Evolutionary conservation across 2,797 vertebrate genomes (phyloP), one percentile per base, ranked within the genome.

Genomic region (Jordanella pulchra): DNA sequence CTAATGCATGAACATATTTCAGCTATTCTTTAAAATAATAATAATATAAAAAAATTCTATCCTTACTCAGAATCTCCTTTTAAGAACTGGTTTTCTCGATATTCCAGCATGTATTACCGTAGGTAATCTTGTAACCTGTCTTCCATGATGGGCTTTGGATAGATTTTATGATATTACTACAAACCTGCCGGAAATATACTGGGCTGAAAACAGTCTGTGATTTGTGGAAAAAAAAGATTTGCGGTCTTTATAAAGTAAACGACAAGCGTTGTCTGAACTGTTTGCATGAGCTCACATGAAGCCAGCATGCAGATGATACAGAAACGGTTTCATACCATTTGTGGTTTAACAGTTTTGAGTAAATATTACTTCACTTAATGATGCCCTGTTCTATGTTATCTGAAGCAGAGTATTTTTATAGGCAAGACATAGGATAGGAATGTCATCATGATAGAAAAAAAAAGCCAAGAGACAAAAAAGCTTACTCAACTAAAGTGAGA

Each of bases 391-490:
- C 55, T 80, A 44, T 44, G 30, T 71, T 84, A n/a, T 84, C 64
- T 72, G 68, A 76, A 51, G 68, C 66, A 27, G 65, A 51, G 21
- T 48, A 35, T 76, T 72, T 75, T 21, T 69, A n/a, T 72, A 75
- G 71, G 71, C 56, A 67, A 68, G 35, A 53, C 47, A 71, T 54
- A 69, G 55, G 66, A 77, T 51, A 50, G 25, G 48, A 73, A 69
- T 17, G 51, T 78, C 72, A 84, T 18, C 48, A 64, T 65, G 55
- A 78, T 83, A 78, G 76, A 39, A 39, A 63, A 25, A 42, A 63
- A 3, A 63, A 63, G 60, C 75, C 81, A 65, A 69, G 69, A 44
- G 11, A 70, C 75, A 73, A 77, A 79, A 78, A 78, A 77, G 67
- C 63, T 78, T 70, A 73, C 69, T 76, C 69, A 72, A 77, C 78